Conservation (phyloP, 2,113 vertebrate species). For the Notothenia coriiceps region DNA sequence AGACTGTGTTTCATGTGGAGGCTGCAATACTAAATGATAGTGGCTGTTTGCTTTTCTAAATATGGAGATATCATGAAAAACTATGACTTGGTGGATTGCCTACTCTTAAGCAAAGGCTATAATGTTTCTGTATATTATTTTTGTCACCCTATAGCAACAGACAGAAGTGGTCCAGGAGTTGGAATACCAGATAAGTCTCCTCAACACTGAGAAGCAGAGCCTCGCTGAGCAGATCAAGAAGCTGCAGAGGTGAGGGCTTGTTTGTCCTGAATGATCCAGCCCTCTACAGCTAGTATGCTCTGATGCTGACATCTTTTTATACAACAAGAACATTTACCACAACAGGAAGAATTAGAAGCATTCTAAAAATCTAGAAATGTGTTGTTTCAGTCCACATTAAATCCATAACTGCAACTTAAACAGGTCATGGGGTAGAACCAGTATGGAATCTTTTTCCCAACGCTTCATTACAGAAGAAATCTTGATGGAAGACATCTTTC, state of each 20-base stretch:
- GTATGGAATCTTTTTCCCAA: background rate
- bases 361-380: constrained; percentile 10
- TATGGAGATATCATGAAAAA: background rate
- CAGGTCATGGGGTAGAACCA: background rate
- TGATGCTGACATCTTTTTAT: background rate
- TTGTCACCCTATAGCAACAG: constrained; percentile 83
- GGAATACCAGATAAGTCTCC: constrained; percentile 94
- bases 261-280: background rate
- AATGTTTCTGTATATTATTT: background rate
- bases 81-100: background rate
- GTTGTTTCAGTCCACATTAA: constrained; percentile 16
- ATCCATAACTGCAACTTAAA: constrained; percentile 31
- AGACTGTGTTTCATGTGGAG: too few relatives aligned
- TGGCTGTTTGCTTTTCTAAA: background rate
- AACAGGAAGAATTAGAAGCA: background rate
- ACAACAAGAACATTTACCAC: background rate
- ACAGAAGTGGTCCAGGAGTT: constrained; percentile 92
- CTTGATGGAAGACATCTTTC: too few relatives aligned
- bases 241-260: constrained; percentile 89
- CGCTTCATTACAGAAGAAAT: too few relatives aligned
- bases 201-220: constrained; percentile 93
- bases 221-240: constrained; percentile 94
- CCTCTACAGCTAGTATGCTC: background rate
- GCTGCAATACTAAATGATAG: background rate
- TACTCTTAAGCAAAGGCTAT: background rate